Evolutionary conservation across 2,888 invertebrate genomes (phyloP).

Genomic region (Lasioglossum morio): DNA sequence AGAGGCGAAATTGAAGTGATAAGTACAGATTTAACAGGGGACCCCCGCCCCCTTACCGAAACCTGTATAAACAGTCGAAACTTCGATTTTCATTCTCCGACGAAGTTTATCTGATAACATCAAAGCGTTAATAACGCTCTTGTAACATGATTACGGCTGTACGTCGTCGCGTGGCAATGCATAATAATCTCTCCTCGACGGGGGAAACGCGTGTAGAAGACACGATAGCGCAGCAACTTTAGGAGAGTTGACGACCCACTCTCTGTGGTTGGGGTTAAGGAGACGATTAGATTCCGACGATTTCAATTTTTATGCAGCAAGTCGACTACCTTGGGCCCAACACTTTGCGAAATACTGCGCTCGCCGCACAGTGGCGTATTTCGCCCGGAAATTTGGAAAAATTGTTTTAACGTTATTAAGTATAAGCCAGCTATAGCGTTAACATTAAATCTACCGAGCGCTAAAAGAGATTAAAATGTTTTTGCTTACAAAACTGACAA

Average conservation of each 20-base stretch:
- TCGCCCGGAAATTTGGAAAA: too few relatives aligned
- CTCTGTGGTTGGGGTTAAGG: background rate
- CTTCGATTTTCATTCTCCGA: background rate
- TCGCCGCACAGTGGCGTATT: too few relatives aligned
- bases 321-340: background rate
- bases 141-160: conserved; percentile 27
- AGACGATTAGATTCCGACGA: conserved; percentile 10
- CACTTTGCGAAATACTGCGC: background rate
- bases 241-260: conserved; percentile 9
- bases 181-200: conserved; percentile 33
- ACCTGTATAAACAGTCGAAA: background rate
- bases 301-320: conserved; percentile 13
- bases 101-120: conserved; percentile 3
- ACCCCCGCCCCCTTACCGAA: too few relatives aligned
- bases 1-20: background rate
- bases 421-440: too few relatives aligned
- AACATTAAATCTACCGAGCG: too few relatives aligned
- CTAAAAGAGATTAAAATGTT: too few relatives aligned
- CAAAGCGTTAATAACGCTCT: conserved; percentile 3
- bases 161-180: conserved; percentile 37
- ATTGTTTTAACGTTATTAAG: too few relatives aligned
- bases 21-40: background rate
- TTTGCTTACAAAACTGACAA: too few relatives aligned
- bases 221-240: conserved; percentile 32
- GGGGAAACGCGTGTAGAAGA: conserved; percentile 11